Evolutionary conservation across 2,113 vertebrate genomes (phyloP).

Genomic region (Myocastor coypus): DNA sequence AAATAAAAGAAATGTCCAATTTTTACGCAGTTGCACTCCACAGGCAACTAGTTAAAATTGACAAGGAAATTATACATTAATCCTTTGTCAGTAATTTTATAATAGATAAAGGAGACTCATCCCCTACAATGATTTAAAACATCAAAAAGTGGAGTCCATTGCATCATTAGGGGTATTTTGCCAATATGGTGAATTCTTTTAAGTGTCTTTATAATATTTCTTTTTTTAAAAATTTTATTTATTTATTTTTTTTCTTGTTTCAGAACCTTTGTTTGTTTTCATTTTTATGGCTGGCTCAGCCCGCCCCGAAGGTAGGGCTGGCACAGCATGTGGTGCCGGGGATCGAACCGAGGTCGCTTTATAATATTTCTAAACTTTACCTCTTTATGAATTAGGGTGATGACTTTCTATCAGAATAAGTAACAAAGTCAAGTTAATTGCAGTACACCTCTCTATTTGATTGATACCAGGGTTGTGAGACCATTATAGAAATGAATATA

Average conservation of each 20-base stretch:
- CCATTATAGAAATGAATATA: constrained; percentile 57
- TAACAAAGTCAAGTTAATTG: constrained; percentile 69
- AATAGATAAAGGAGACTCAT: not conserved
- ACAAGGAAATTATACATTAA: constrained; percentile 7
- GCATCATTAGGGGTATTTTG: constrained; percentile 64
- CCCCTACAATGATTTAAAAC: constrained; percentile 57
- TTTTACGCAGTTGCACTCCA: not conserved
- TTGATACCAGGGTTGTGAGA: constrained; percentile 50
- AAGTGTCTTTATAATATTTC: constrained; percentile 60
- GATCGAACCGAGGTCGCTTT: too few species aligned
- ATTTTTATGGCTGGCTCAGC: too few species aligned
- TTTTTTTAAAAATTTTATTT: too few species aligned
- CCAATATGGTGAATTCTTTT: constrained; percentile 34
- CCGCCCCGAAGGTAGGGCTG: too few species aligned
- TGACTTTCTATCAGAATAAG: constrained; percentile 74
- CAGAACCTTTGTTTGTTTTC: too few species aligned
- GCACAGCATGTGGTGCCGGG: too few species aligned
- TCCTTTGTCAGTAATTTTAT: not conserved
- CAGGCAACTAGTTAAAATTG: not conserved
- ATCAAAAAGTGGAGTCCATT: not conserved
- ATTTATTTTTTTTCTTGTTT: too few species aligned
- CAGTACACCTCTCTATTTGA: constrained; percentile 19
- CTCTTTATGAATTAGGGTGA: not conserved
- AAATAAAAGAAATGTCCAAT: not conserved
- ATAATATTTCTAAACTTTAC: constrained; percentile 32